Conservation (phyloP, 2,888 invertebrate species). For the Eledona agricola region DNA sequence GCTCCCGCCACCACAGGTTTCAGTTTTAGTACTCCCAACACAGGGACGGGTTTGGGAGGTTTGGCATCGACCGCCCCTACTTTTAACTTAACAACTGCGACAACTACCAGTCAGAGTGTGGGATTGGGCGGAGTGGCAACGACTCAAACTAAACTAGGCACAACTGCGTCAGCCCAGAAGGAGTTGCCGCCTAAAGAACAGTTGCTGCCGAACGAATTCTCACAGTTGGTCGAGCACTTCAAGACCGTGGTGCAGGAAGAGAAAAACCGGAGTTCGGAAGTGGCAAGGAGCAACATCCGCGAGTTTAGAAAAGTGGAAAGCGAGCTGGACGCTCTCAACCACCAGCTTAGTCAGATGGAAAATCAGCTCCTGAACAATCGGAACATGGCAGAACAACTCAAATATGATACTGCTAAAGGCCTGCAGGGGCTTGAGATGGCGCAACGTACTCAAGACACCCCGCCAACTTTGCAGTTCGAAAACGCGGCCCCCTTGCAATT, state of each 20-base stretch:
- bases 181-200: conserved; percentile 71
- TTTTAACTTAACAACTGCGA: conserved; percentile 33
- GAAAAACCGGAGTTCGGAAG: conserved; percentile 82
- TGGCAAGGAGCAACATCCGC: conserved; percentile 71
- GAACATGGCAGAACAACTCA: conserved; percentile 70
- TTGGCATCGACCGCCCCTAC: conserved; percentile 31
- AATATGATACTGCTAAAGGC: conserved; percentile 76
- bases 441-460: conserved; percentile 79
- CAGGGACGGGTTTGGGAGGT: conserved; percentile 45
- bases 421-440: conserved; percentile 80
- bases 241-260: conserved; percentile 88
- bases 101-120: conserved; percentile 50
- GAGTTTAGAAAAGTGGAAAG: conserved; percentile 71
- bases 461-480: conserved; percentile 78
- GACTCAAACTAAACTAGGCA: conserved; percentile 58
- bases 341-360: conserved; percentile 69
- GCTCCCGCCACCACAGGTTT: conserved; percentile 4
- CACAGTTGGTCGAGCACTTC: conserved; percentile 79
- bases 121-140: conserved; percentile 77
- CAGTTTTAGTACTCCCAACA: conserved; percentile 33
- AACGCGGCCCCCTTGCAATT: conserved; percentile 76
- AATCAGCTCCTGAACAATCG: conserved; percentile 71
- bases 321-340: conserved; percentile 69
- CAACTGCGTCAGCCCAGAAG: conserved; percentile 56
- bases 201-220: conserved; percentile 79